These are phyloP conservation scores for Ursus arctos DNA, from an alignment of 2,113 vertebrate genomes.

Conservation along the genomic window DNA sequence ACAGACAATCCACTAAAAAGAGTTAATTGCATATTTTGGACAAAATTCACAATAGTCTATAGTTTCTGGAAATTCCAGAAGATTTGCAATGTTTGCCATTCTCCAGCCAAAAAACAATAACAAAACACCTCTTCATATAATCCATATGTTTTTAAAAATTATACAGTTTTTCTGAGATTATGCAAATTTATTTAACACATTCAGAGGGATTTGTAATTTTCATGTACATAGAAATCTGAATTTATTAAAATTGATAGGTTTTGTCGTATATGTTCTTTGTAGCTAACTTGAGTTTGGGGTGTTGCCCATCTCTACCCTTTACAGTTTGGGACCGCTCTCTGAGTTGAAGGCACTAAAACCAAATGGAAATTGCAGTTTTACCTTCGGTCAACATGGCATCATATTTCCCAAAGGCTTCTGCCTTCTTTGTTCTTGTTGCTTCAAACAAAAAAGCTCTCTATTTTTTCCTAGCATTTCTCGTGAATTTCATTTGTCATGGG, in stretches of 20 bases:
- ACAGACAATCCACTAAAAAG: not conserved
- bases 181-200: not conserved
- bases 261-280: not conserved
- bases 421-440: not conserved
- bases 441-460: not conserved
- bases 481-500: not conserved
- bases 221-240: not conserved
- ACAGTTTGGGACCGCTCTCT: not conserved
- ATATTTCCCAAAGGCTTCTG: not conserved
- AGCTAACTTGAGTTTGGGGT: not conserved
- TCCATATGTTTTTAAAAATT: not conserved
- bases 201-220: not conserved
- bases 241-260: not conserved
- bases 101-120: not conserved
- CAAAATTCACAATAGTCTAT: not conserved
- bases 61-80: constrained; percentile 45
- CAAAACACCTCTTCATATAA: not conserved
- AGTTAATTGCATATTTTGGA: not conserved
- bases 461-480: not conserved
- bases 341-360: not conserved
- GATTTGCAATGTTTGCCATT: not conserved
- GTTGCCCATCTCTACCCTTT: not conserved
- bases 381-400: not conserved
- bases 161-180: not conserved
- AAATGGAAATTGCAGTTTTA: not conserved